A percentile compares a stretch with the other conserved stretches of the same genome.
phyloP scores from a whole-genome alignment of 1,140 invertebrate genomes.

The Melipona quadrifasciata region DNA sequence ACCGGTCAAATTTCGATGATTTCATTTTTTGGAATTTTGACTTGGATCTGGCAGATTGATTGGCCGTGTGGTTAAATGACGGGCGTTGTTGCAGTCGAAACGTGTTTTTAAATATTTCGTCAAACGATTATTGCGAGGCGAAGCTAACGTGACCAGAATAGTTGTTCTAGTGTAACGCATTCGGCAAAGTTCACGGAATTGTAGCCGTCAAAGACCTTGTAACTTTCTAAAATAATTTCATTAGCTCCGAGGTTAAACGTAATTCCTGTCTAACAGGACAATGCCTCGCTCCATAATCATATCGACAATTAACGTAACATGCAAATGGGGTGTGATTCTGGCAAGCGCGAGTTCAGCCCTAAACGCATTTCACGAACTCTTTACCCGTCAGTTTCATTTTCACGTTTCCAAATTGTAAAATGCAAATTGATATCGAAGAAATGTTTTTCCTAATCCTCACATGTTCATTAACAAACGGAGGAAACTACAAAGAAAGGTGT shows the following conservation, averaged over 20 bases:
- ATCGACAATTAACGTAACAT: neutral
- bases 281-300: neutral
- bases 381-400: neutral
- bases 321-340: neutral
- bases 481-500: too few relatives aligned
- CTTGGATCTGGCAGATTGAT: too few relatives aligned
- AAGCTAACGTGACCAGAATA: conserved; percentile 13
- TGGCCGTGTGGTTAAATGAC: neutral
- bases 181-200: conserved; percentile 11
- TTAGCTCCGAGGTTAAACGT: conserved; percentile 9
- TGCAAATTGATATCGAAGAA: too few relatives aligned
- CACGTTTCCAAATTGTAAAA: too few relatives aligned
- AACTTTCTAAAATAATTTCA: conserved; percentile 19
- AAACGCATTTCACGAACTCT: neutral
- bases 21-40: neutral
- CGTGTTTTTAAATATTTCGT: neutral
- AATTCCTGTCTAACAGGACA: neutral
- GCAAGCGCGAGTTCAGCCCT: neutral
- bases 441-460: too few relatives aligned
- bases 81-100: neutral
- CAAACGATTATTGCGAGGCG: neutral
- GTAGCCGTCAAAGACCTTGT: neutral
- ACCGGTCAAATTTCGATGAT: too few relatives aligned
- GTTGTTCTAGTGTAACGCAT: conserved; percentile 3
- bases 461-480: too few relatives aligned